phyloP scores from a whole-genome alignment of 2,113 vertebrate species.

The Pangasianodon gigas region DNA sequence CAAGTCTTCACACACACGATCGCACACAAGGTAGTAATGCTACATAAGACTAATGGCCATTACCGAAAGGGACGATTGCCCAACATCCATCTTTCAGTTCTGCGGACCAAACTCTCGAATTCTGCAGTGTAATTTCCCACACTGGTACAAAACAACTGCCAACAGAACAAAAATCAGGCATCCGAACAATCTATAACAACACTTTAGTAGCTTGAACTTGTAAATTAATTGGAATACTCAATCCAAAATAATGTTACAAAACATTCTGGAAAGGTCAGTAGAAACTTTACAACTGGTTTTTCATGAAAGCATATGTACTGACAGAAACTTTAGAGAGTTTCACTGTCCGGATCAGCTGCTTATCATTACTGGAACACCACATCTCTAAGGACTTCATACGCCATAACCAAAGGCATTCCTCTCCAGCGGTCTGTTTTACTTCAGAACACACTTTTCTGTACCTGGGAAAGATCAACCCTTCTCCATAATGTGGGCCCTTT shows the following conservation, averaged over 20 bases:
- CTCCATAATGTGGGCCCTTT: conserved; percentile 41
- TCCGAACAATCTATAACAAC: neutral
- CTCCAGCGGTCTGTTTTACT: conserved; percentile 4
- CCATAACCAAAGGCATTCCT: conserved; percentile 26
- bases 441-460: conserved; percentile 37
- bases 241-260: neutral
- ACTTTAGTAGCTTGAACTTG: neutral
- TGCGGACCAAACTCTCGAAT: neutral
- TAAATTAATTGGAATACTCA: neutral
- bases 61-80: neutral
- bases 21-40: neutral
- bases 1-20: conserved; percentile 28
- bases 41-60: neutral
- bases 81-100: conserved; percentile 16
- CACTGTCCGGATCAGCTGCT: conserved; percentile 18
- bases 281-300: neutral
- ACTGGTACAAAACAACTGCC: neutral
- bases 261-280: neutral
- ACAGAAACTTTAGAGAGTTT: conserved; percentile 9
- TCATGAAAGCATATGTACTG: neutral
- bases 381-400: conserved; percentile 14
- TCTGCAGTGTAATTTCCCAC: neutral
- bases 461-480: conserved; percentile 34
- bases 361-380: conserved; percentile 36
- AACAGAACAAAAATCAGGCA: neutral